Conservation (phyloP, 92 coral and sea anemone genomes). For the Paramuricea clavata region DNA sequence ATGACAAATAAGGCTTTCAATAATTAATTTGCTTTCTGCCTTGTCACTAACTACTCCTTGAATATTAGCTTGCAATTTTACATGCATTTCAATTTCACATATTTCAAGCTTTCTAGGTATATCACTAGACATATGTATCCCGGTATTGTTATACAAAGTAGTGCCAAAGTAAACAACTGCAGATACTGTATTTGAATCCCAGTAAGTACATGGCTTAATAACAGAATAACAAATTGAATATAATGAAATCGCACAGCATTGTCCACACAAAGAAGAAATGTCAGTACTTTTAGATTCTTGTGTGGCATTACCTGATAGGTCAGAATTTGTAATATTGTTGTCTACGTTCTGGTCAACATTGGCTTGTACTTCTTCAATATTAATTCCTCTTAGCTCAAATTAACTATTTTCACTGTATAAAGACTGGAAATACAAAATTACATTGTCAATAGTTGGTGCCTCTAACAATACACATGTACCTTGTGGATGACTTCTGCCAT, state of each 20-base stretch:
- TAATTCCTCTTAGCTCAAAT: too few species aligned
- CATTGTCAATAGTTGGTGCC: background rate
- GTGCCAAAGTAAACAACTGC: too few species aligned
- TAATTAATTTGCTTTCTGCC: constrained; percentile 24
- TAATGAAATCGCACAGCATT: too few species aligned
- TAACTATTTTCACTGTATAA: too few species aligned
- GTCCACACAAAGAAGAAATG: too few species aligned
- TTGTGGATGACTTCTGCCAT: too few species aligned
- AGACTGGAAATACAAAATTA: background rate
- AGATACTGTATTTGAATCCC: too few species aligned
- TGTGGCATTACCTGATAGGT: too few species aligned
- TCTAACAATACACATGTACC: constrained; percentile 38
- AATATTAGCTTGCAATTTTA: too few species aligned
- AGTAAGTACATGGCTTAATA: constrained; percentile 69
- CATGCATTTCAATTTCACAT: too few species aligned
- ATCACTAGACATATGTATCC: background rate
- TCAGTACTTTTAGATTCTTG: too few species aligned
- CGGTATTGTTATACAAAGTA: background rate
- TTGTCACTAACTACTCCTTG: constrained; percentile 42
- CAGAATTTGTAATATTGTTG: background rate
- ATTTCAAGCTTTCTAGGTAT: too few species aligned
- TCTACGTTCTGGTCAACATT: background rate
- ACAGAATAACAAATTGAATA: constrained; percentile 71
- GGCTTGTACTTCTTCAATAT: background rate
- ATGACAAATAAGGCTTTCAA: constrained; percentile 44